Conservation (phyloP, 2,888 invertebrate genomes). For the Agonopterix heracliana region DNA sequence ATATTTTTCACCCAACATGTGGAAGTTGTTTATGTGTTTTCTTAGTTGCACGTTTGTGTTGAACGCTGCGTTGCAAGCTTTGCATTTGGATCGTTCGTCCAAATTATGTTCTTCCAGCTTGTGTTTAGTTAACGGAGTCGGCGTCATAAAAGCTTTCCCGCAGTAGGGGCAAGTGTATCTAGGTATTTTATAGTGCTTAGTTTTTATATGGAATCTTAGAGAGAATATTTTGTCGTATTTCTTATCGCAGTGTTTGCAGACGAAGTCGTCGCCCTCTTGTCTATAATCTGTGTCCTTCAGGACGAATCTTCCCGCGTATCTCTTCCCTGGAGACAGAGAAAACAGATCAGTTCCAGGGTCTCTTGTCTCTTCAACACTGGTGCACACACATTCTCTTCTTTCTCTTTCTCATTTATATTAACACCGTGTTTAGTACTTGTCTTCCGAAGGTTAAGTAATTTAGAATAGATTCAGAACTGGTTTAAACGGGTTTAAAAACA, state of each 20-base stretch:
- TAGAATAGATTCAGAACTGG: neutral
- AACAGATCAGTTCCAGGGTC: slow-evolving; percentile 12
- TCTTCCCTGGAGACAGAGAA: slow-evolving; percentile 41
- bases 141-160: slow-evolving; percentile 39
- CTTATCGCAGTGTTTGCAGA: slow-evolving; percentile 41
- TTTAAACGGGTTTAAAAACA: too few relatives aligned
- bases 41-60: slow-evolving; percentile 43
- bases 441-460: neutral
- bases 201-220: slow-evolving; percentile 41
- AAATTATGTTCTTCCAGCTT: slow-evolving; percentile 46
- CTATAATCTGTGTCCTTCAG: slow-evolving; percentile 40
- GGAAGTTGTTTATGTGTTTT: slow-evolving; percentile 51
- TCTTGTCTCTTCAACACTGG: neutral
- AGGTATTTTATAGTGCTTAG: slow-evolving; percentile 47
- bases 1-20: slow-evolving; percentile 53
- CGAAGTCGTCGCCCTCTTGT: slow-evolving; percentile 28
- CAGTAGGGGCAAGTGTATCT: slow-evolving; percentile 37
- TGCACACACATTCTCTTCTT: slow-evolving; percentile 7
- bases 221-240: slow-evolving; percentile 37
- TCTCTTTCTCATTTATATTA: neutral
- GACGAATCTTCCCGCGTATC: slow-evolving; percentile 29
- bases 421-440: neutral
- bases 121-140: slow-evolving; percentile 39
- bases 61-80: slow-evolving; percentile 50
- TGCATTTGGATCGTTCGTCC: slow-evolving; percentile 52